These are phyloP conservation scores for Rhagonycha fulva DNA, from an alignment of 2,888 invertebrate species.

Conservation along the genomic window DNA sequence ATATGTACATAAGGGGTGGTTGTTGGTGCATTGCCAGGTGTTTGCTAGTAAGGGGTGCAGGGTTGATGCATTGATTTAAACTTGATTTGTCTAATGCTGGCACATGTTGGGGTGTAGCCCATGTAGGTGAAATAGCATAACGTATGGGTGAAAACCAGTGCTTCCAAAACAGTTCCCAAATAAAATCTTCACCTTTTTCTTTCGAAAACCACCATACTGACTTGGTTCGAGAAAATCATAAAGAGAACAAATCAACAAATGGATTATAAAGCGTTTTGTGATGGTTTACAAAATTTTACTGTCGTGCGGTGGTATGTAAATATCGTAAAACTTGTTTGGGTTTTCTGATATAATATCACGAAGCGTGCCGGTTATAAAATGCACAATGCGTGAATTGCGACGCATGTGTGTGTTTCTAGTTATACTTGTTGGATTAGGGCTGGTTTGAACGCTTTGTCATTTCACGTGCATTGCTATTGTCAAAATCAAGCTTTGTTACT, in stretches of 20 bases:
- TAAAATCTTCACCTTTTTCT: not conserved
- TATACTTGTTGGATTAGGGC: constrained; percentile 56
- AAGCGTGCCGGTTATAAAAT: constrained; percentile 51
- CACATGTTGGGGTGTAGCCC: constrained; percentile 30
- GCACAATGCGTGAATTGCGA: constrained; percentile 35
- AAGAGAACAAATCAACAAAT: not conserved
- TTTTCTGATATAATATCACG: constrained; percentile 31
- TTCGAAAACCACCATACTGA: not conserved
- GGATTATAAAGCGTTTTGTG: not conserved
- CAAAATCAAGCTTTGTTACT: constrained; percentile 19
- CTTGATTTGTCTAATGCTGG: constrained; percentile 31
- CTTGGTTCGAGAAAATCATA: not conserved
- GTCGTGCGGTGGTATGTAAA: not conserved
- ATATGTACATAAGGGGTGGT: constrained; percentile 26
- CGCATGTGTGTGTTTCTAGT: constrained; percentile 53
- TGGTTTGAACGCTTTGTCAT: constrained; percentile 53
- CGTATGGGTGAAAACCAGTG: constrained; percentile 19
- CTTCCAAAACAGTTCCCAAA: constrained; percentile 2
- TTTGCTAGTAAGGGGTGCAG: constrained; percentile 27
- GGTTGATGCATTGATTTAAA: constrained; percentile 30
- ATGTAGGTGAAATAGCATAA: constrained; percentile 30
- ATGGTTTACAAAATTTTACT: not conserved
- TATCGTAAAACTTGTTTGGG: not conserved
- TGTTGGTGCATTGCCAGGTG: constrained; percentile 31
- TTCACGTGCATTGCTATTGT: constrained; percentile 52